phyloP scores from a whole-genome alignment of 2,797 vertebrate species.

The Lacerta agilis region DNA sequence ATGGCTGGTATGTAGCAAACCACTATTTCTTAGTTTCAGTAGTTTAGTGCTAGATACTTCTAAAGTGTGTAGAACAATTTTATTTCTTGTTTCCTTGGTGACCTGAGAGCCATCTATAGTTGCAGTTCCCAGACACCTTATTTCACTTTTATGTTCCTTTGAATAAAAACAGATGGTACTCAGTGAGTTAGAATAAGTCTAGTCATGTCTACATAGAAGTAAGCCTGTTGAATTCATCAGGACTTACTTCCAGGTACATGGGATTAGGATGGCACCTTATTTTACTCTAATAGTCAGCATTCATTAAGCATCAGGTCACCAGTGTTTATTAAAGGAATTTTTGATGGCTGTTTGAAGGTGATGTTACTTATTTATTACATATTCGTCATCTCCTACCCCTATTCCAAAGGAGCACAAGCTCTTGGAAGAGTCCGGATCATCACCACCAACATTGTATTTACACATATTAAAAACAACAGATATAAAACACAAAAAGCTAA shows the following conservation, averaged over 20 bases:
- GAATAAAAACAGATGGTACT: neutral
- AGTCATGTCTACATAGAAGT: no score
- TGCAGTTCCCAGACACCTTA: neutral
- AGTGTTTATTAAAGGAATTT: neutral
- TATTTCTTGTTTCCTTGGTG: neutral
- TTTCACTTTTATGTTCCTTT: neutral
- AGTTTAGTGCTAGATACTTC: neutral
- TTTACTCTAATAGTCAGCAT: neutral
- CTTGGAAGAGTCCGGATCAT: no score
- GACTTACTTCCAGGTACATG: no score
- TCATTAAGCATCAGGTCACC: neutral
- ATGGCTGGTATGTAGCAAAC: slow-evolving; percentile 32
- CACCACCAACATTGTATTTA: no score
- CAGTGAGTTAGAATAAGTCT: neutral
- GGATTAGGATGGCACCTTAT: neutral
- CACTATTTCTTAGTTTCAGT: neutral
- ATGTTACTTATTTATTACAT: neutral
- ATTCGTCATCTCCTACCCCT: neutral
- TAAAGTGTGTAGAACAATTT: neutral
- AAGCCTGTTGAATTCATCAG: no score
- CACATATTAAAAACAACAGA: no score
- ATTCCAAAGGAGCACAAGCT: neutral
- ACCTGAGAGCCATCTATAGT: neutral
- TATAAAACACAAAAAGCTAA: no score
- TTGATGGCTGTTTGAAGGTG: neutral